A percentile compares a stretch with the other conserved stretches of the same genome.
Conservation (phyloP, 2,113 vertebrate species). For the Atractosteus spatula region DNA sequence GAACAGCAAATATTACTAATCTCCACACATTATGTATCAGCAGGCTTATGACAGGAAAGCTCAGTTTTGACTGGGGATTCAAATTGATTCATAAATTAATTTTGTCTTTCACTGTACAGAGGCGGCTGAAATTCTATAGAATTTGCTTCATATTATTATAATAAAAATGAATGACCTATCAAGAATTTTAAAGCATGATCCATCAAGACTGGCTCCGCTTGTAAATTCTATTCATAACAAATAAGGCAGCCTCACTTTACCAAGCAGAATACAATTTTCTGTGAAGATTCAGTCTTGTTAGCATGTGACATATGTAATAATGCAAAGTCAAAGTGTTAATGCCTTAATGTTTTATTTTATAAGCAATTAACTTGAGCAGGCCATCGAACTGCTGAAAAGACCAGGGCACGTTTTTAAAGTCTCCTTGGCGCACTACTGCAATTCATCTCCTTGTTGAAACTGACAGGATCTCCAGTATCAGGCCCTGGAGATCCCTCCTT, state of each 20-base stretch:
- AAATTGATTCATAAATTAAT: conserved; percentile 77
- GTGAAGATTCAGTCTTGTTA: conserved; percentile 70
- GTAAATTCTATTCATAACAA: conserved; percentile 73
- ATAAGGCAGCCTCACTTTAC: conserved; percentile 70
- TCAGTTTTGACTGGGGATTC: conserved; percentile 65
- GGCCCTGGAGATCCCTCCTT: not conserved
- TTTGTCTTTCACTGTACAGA: conserved; percentile 77
- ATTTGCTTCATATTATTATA: conserved; percentile 77
- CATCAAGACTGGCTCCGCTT: conserved; percentile 53
- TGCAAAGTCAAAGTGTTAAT: conserved; percentile 11
- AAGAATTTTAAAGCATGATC: conserved; percentile 21
- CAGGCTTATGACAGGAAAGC: conserved; percentile 56
- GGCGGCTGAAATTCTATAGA: conserved; percentile 72
- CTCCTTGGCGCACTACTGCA: not conserved
- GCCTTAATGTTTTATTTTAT: conserved; percentile 24
- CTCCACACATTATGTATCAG: conserved; percentile 37
- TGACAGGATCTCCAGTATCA: conserved; percentile 5
- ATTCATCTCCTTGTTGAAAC: conserved; percentile 12
- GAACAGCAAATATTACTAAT: conserved; percentile 28
- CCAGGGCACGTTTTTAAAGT: not conserved
- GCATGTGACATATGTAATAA: conserved; percentile 62
- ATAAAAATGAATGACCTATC: conserved; percentile 57
- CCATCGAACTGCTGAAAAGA: not conserved
- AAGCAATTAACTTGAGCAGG: conserved; percentile 17
- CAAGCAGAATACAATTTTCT: conserved; percentile 72